Evolutionary conservation across 2,888 invertebrate genomes (phyloP).

Genomic region (Cerceris ruficornis): DNA sequence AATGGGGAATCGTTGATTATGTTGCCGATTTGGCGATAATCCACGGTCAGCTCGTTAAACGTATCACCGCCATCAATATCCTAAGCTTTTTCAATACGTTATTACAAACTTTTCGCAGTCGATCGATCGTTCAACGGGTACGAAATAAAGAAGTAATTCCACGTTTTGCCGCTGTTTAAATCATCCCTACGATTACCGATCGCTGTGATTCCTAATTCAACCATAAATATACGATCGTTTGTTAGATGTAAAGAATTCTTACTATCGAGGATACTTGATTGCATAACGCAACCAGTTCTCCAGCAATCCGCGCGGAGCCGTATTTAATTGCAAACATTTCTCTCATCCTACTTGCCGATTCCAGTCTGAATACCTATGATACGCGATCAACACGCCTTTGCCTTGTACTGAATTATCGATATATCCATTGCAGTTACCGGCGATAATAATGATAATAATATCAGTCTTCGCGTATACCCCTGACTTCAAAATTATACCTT

Average conservation of each 20-base stretch:
- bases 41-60: constrained; percentile 26
- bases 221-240: constrained; percentile 54
- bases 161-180: constrained; percentile 43
- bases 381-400: constrained; percentile 64
- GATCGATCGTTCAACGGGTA: constrained; percentile 1
- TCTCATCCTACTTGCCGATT: constrained; percentile 42
- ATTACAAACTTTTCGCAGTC: constrained; percentile 11
- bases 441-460: constrained; percentile 59
- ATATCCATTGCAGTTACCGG: constrained; percentile 61
- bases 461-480: constrained; percentile 43
- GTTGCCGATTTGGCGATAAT: constrained; percentile 60
- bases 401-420: constrained; percentile 66
- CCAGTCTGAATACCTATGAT: constrained; percentile 22
- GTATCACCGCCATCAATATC: constrained; percentile 29
- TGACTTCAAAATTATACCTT: constrained; percentile 58
- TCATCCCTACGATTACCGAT: constrained; percentile 55
- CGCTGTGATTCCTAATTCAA: constrained; percentile 23
- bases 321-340: constrained; percentile 57
- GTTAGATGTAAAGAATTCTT: constrained; percentile 38
- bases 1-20: constrained; percentile 59
- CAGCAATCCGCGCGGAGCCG: constrained; percentile 14
- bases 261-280: constrained; percentile 35
- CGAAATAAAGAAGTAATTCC: constrained; percentile 14
- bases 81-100: not conserved
- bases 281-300: constrained; percentile 35